Conservation (phyloP, 2,888 invertebrate species). For the Metopia argyrocephala region DNA sequence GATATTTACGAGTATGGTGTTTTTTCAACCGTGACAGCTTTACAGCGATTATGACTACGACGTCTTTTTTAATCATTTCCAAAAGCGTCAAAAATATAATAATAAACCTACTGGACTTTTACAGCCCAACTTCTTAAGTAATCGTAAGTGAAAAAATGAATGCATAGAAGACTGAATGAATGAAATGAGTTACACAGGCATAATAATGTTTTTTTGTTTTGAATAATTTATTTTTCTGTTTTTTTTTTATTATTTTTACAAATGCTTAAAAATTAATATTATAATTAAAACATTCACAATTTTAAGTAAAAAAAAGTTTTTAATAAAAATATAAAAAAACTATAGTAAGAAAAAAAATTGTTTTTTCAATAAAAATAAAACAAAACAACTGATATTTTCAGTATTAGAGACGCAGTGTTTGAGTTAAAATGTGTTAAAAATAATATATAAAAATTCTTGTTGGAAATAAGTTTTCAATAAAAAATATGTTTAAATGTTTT, state of each 20-base stretch:
- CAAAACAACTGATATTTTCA: conserved; percentile 51
- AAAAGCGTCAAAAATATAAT: conserved; percentile 55
- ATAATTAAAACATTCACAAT: conserved; percentile 64
- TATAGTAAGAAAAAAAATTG: conserved; percentile 25
- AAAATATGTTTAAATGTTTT: conserved; percentile 39
- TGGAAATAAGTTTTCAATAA: not conserved
- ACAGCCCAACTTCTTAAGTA: not conserved
- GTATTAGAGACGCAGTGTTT: conserved; percentile 49
- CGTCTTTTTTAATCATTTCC: conserved; percentile 51
- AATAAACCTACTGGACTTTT: conserved; percentile 6
- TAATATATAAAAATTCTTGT: conserved; percentile 2
- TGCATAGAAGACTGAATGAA: conserved; percentile 20
- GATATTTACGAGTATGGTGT: conserved; percentile 14
- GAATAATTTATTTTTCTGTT: not conserved
- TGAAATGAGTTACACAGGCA: conserved; percentile 23
- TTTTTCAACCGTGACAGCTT: conserved; percentile 57
- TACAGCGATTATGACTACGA: conserved; percentile 32
- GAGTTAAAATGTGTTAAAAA: conserved; percentile 36
- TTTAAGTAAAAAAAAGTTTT: conserved; percentile 56
- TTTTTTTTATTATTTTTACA: not conserved
- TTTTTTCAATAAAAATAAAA: conserved; percentile 34
- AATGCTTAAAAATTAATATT: conserved; percentile 51
- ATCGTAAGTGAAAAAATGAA: too few relatives aligned
- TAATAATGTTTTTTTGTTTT: conserved; percentile 26
- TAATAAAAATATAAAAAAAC: conserved; percentile 22